Conservation (phyloP, 2,113 vertebrate genomes). For the Channa argus region DNA sequence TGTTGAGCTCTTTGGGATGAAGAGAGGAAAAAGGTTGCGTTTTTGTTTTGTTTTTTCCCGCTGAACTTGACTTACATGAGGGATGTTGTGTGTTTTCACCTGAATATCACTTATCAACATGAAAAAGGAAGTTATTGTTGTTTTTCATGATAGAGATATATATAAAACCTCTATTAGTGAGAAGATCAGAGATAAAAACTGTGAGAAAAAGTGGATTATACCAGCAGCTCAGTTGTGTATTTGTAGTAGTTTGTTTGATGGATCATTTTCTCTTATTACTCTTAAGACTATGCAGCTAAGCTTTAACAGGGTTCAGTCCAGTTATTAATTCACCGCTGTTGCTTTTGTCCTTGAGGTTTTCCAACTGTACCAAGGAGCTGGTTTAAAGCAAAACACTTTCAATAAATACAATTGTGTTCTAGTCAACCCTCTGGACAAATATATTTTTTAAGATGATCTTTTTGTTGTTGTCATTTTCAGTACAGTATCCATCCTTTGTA, state of each 20-base stretch:
- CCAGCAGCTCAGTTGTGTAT: not conserved
- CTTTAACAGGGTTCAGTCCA: too few species aligned
- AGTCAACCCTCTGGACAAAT: too few species aligned
- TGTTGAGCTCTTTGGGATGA: constrained; percentile 23
- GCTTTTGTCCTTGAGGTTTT: too few species aligned
- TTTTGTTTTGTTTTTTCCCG: not conserved
- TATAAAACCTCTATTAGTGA: constrained; percentile 1
- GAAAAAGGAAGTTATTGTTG: constrained; percentile 26
- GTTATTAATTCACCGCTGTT: not conserved
- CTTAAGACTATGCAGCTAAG: too few species aligned
- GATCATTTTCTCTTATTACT: not conserved
- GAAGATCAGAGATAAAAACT: constrained; percentile 12
- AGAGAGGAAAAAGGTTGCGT: not conserved
- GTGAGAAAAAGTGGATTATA: not conserved
- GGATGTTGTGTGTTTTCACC: not conserved
- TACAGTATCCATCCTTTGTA: too few species aligned
- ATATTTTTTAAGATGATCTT: too few species aligned
- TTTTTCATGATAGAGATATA: not conserved
- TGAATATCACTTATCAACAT: not conserved
- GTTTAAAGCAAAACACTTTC: too few species aligned
- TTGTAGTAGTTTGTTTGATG: not conserved
- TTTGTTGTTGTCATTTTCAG: too few species aligned
- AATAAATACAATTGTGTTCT: too few species aligned
- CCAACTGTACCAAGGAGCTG: too few species aligned
- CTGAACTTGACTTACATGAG: not conserved